Evolutionary conservation across 2,113 vertebrate species (phyloP).

Genomic region (Grammomys dolichurus): DNA sequence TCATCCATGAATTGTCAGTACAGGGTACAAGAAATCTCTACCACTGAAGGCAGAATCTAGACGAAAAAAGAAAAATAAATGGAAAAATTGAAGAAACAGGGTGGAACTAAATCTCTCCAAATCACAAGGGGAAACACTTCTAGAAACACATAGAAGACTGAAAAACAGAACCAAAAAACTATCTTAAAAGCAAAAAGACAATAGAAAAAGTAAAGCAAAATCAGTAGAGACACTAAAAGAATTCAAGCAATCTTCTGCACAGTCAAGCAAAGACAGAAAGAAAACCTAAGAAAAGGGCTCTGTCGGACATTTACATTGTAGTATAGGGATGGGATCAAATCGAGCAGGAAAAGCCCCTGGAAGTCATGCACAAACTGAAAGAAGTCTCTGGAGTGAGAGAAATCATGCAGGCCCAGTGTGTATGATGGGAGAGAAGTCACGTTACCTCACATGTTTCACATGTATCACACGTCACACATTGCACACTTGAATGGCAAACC

Average conservation of each 20-base stretch:
- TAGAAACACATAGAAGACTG: not conserved
- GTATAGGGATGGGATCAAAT: not conserved
- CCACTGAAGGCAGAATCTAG: not conserved
- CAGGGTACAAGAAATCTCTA: not conserved
- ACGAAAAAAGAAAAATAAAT: slow-evolving; percentile 34
- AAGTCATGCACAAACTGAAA: not conserved
- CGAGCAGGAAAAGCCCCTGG: not conserved
- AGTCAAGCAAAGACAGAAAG: not conserved
- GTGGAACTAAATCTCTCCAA: not conserved
- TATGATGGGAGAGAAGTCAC: not conserved
- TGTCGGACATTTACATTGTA: not conserved
- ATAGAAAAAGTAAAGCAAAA: not conserved
- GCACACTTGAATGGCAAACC: not conserved
- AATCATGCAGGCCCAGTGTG: not conserved
- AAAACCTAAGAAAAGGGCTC: not conserved
- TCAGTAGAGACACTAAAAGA: not conserved
- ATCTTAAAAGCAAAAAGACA: slow-evolving; percentile 7
- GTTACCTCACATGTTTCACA: not conserved
- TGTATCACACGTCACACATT: not conserved
- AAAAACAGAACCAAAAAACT: not conserved
- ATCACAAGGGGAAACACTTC: not conserved
- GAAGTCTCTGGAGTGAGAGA: not conserved
- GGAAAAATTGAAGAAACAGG: slow-evolving; percentile 14
- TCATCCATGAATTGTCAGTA: not conserved
- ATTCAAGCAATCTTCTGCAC: not conserved